Evolutionary conservation across 2,888 invertebrate genomes (phyloP).

Genomic region (Leucophora obtusa): DNA sequence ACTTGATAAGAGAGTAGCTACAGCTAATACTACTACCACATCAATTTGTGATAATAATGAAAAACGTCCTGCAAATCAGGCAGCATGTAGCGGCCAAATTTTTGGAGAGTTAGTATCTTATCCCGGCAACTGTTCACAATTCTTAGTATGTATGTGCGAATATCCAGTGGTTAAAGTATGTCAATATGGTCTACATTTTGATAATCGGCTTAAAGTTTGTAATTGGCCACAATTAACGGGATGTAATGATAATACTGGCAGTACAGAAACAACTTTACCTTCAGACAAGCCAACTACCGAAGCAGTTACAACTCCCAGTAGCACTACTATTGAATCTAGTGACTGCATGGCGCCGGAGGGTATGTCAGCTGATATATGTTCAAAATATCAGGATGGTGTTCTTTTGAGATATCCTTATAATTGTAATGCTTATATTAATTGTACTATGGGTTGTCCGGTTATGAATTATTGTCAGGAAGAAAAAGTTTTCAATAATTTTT

Average conservation of each 20-base stretch:
- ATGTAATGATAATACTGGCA: constrained; percentile 46
- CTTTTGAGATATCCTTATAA: constrained; percentile 67
- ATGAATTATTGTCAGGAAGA: constrained; percentile 67
- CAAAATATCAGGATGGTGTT: constrained; percentile 23
- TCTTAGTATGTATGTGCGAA: constrained; percentile 70
- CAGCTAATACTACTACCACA: constrained; percentile 19
- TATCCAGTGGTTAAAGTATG: constrained; percentile 70
- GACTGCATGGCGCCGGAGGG: constrained; percentile 39
- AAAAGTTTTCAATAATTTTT: constrained; percentile 67
- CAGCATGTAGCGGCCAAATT: constrained; percentile 64
- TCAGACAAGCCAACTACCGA: neutral
- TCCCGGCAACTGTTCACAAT: constrained; percentile 70
- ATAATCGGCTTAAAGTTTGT: constrained; percentile 67
- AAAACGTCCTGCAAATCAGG: constrained; percentile 65
- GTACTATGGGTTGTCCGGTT: constrained; percentile 67
- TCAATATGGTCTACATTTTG: constrained; percentile 66
- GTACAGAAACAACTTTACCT: constrained; percentile 6
- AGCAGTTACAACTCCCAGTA: neutral
- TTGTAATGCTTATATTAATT: constrained; percentile 71
- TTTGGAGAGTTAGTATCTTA: constrained; percentile 69
- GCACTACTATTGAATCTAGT: constrained; percentile 49
- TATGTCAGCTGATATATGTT: constrained; percentile 27
- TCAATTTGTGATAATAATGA: constrained; percentile 66
- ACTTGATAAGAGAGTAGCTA: neutral
- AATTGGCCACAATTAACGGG: constrained; percentile 68